Percentiles rank a stretch among this genome's conserved stretches.
Conservation (phyloP, 2,888 invertebrate species). For the Cosmia pyralina region DNA sequence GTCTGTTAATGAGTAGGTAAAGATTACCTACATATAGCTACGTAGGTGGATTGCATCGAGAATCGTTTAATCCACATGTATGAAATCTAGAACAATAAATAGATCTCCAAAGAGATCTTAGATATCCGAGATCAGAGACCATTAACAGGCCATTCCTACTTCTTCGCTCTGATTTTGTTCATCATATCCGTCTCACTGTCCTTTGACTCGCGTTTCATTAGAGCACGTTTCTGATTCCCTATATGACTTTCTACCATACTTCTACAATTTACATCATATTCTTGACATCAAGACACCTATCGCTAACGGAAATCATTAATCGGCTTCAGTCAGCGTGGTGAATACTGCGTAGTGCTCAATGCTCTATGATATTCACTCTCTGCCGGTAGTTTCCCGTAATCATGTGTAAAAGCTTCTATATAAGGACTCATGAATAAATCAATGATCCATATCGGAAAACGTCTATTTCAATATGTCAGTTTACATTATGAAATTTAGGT, state of each 20-base stretch:
- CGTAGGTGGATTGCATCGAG: not conserved
- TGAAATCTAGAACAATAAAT: not conserved
- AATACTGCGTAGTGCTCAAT: conserved; percentile 13
- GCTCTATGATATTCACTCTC: conserved; percentile 14
- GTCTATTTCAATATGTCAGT: conserved; percentile 31
- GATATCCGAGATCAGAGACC: not conserved
- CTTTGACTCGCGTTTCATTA: not conserved
- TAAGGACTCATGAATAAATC: conserved; percentile 33
- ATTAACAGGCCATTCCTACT: not conserved
- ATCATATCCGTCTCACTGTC: not conserved
- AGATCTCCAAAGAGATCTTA: not conserved
- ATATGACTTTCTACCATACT: not conserved
- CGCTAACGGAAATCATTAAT: conserved; percentile 23
- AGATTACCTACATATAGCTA: not conserved
- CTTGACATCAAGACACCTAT: conserved; percentile 22
- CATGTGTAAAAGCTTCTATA: conserved; percentile 26
- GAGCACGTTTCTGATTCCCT: not conserved
- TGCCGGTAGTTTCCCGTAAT: conserved; percentile 14
- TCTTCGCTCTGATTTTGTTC: not conserved
- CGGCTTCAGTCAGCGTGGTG: not conserved
- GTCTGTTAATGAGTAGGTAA: not conserved
- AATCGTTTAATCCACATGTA: not conserved
- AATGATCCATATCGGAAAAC: conserved; percentile 20
- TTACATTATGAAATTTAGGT: conserved; percentile 33
- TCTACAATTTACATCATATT: conserved; percentile 1